Evolutionary conservation across 2,113 vertebrate genomes (phyloP).

Genomic region (Melanostigma gelatinosum): DNA sequence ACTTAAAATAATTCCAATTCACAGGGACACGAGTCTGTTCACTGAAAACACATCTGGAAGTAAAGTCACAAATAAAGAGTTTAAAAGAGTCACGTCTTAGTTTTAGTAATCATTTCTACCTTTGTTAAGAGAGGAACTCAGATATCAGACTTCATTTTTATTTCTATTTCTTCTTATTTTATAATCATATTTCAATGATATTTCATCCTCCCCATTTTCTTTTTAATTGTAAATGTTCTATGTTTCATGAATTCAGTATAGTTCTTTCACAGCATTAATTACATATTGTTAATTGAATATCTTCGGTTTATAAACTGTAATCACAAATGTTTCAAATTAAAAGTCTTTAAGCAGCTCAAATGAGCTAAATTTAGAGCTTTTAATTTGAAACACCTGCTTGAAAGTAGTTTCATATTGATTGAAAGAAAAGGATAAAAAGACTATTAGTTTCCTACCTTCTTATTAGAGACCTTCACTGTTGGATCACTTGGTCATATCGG

Average conservation of each 20-base stretch:
- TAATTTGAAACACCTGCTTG: not conserved
- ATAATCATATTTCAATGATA: not conserved
- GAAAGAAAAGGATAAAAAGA: not conserved
- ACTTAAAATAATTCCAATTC: conserved; percentile 4
- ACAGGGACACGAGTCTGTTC: not conserved
- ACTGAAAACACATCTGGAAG: not conserved
- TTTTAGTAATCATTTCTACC: not conserved
- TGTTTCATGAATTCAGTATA: not conserved
- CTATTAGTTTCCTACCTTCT: too few species aligned
- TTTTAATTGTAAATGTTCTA: not conserved
- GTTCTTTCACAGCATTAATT: not conserved
- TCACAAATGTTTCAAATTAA: not conserved
- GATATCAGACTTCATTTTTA: not conserved
- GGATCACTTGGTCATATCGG: too few species aligned
- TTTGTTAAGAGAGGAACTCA: not conserved
- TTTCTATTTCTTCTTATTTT: not conserved
- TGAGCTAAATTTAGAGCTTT: not conserved
- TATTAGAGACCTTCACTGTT: too few species aligned
- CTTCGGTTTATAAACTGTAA: not conserved
- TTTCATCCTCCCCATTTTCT: not conserved
- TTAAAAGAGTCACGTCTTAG: not conserved
- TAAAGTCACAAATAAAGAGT: not conserved
- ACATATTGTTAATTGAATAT: not conserved
- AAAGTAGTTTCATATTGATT: not conserved
- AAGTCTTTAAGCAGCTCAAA: not conserved